Evolutionary conservation across 1,140 invertebrate species (phyloP).

Genomic region (Caenorhabditis elegans): WBcel235 BX284605.5:11678001-11678500

Average conservation of each 20-base stretch:
- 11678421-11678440: not conserved
- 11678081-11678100: slow-evolving; percentile 21
- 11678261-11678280: not conserved
- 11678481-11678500: too few relatives aligned
- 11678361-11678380: not conserved
- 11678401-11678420: too few relatives aligned
- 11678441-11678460: too few relatives aligned
- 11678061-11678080: not conserved
- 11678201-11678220: not conserved
- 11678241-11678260: slow-evolving; percentile 18
- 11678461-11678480: too few relatives aligned
- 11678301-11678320: not conserved
- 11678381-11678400: too few relatives aligned
- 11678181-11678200: slow-evolving; percentile 15
- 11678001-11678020: not conserved
- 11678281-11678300: slow-evolving; percentile 16
- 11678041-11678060: not conserved
- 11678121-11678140: slow-evolving; percentile 31
- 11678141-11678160: slow-evolving; percentile 25
- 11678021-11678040: slow-evolving; percentile 1
- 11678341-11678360: not conserved
- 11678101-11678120: slow-evolving; percentile 21
- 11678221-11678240: not conserved
- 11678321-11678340: not conserved
- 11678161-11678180: slow-evolving; percentile 6